Evolutionary conservation across 1,140 invertebrate species (phyloP).

Genomic region (Drosophila truncata): DNA sequence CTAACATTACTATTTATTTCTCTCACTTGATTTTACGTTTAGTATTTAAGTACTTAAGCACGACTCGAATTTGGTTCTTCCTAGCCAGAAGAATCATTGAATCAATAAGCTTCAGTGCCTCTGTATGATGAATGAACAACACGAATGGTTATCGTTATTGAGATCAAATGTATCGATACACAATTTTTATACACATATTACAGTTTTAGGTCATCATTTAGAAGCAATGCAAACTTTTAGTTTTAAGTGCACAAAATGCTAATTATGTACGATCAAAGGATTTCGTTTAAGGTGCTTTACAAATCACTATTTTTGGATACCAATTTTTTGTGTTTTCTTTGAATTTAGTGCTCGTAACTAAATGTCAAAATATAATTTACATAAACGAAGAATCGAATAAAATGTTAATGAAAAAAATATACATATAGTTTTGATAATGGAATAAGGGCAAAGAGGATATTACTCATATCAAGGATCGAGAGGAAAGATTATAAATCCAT

Average conservation of each 20-base stretch:
- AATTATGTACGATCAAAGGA: slow-evolving; percentile 53
- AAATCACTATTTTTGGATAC: slow-evolving; percentile 68
- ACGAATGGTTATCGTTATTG: slow-evolving; percentile 30
- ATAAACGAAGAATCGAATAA: slow-evolving; percentile 53
- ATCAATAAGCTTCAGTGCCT: slow-evolving; percentile 50
- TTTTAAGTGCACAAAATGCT: slow-evolving; percentile 64
- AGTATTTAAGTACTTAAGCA: slow-evolving; percentile 50
- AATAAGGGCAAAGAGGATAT: background rate
- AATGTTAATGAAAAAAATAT: slow-evolving; percentile 45
- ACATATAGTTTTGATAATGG: background rate
- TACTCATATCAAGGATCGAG: too few relatives aligned
- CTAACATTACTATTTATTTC: slow-evolving; percentile 37
- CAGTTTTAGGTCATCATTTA: slow-evolving; percentile 8
- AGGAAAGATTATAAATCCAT: background rate
- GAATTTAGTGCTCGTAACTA: slow-evolving; percentile 42
- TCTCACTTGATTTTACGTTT: slow-evolving; percentile 14
- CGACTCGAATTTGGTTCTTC: slow-evolving; percentile 26
- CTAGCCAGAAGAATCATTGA: slow-evolving; percentile 15
- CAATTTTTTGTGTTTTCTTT: slow-evolving; percentile 43
- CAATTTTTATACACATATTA: slow-evolving; percentile 33
- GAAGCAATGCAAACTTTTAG: slow-evolving; percentile 40
- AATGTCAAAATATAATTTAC: slow-evolving; percentile 52
- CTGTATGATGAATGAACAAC: slow-evolving; percentile 40
- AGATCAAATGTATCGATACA: slow-evolving; percentile 16
- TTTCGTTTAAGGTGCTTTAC: slow-evolving; percentile 68